These are phyloP conservation scores for Rhabdomys pumilio DNA, from an alignment of 2,797 vertebrate species.

Conservation along the genomic window DNA sequence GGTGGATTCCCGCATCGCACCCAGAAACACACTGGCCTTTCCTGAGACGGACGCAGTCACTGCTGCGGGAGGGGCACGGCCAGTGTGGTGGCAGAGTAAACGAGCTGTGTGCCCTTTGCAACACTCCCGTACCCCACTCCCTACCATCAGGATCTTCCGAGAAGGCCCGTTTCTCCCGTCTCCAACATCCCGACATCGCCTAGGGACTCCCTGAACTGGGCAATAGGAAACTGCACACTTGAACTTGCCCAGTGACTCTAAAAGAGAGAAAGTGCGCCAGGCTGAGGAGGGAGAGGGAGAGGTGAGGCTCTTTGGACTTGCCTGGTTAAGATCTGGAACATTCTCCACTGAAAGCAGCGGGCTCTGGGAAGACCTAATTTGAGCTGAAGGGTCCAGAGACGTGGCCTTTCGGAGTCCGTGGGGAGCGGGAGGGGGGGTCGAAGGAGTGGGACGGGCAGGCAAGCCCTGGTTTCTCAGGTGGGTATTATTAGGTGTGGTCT, in stretches of 20 bases:
- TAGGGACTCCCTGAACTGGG: background rate
- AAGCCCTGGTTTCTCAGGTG: background rate
- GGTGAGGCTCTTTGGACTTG: background rate
- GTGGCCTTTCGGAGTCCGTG: background rate
- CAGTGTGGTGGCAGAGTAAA: background rate
- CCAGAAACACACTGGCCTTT: background rate
- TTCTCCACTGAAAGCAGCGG: background rate
- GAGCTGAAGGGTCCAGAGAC: background rate
- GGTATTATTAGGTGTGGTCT: background rate
- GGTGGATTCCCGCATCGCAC: background rate
- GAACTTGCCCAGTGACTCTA: background rate
- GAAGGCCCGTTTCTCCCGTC: background rate
- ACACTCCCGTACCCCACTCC: background rate
- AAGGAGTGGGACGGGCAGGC: background rate
- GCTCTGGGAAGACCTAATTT: background rate
- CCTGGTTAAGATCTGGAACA: background rate
- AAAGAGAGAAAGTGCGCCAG: background rate
- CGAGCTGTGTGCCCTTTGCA: background rate
- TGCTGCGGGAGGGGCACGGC: background rate
- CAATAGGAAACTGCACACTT: background rate
- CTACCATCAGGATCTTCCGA: background rate
- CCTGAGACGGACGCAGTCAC: background rate
- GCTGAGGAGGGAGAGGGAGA: fast-evolving
- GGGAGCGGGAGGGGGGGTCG: background rate
- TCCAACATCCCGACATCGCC: background rate